phyloP scores from a whole-genome alignment of 2,113 vertebrate species.

The Tor tambroides region DNA sequence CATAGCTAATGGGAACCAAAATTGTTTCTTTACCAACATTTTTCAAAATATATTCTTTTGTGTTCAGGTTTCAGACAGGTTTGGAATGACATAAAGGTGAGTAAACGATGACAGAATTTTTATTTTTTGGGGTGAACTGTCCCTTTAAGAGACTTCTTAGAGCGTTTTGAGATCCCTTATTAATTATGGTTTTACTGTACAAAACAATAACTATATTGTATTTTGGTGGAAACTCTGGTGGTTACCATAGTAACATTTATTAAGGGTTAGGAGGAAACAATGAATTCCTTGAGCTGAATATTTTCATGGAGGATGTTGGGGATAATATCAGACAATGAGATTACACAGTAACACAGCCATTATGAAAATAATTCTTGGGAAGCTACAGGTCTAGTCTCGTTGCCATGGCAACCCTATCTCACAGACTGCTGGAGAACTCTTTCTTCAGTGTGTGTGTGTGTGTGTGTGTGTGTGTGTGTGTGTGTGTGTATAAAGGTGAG shows the following conservation, averaged over 20 bases:
- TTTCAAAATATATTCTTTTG: no score
- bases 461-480: not conserved
- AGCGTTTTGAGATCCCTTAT: not conserved
- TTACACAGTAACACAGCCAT: constrained; percentile 39
- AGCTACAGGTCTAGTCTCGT: constrained; percentile 33
- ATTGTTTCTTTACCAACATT: no score
- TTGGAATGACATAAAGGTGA: no score
- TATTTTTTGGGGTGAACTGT: not conserved
- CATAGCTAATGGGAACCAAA: no score
- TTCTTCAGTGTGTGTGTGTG: not conserved
- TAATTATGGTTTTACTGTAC: not conserved
- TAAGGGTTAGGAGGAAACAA: constrained; percentile 20
- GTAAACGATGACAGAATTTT: no score
- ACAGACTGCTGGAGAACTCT: constrained; percentile 26
- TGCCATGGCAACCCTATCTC: constrained; percentile 44
- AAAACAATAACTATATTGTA: not conserved
- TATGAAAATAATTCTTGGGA: constrained; percentile 51
- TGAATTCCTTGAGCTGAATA: constrained; percentile 12
- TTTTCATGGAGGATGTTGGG: not conserved
- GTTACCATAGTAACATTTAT: not conserved
- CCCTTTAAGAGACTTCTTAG: not conserved
- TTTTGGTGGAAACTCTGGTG: not conserved
- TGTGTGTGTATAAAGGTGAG: not conserved
- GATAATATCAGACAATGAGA: constrained; percentile 10
- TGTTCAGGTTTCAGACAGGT: no score